Evolutionary conservation across 2,888 invertebrate species (phyloP), one percentile per base, ranked within the genome.

Genomic region (Noctua janthina): DNA sequence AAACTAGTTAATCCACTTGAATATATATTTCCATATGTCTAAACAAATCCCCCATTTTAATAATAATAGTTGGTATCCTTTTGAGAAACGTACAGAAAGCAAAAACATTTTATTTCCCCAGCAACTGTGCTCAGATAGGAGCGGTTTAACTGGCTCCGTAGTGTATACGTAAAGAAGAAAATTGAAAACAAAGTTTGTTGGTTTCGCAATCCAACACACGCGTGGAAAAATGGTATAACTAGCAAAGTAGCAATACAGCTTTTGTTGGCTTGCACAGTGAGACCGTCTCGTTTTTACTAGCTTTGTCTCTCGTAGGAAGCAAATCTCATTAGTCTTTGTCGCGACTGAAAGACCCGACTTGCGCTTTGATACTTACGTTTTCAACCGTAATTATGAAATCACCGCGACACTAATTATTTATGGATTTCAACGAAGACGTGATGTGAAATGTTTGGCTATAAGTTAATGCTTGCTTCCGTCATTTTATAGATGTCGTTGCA

Each of bases 281-380:
- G 81, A 56, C 62, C 81, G 87, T 81, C 74, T 80, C 75, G 89
- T 90, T 92, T 91, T 92, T 89, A 88, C 87, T 81, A 79, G 88
- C 90, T 90, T 90, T 93, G 91, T 92, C 90, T 92, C 92, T 87
- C 89, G 88, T 83, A 88, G 90, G 91, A 91, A 92, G 91, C 91
- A 91, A 94, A 92, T 91, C 92, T 93, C 93, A 93, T 95, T 94
- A 93, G 92, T 94, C 92, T 92, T 89, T 92, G 92, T 93, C 93
- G 85, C 85, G 82, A 88, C 84, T 88, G 85, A 91, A 84, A 85
- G 79, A 80, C 83, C 83, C 74, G 69, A 75, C 81, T 78, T 70
- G 79, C 74, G 87, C 81, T 76, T 71, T 84, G 76, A 69, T 81
- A 88, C 86, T 83, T 86, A 82, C 83, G 82, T 83, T 87, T 86